Conservation (phyloP, 2,113 vertebrate species). For the Phylloscopus whistleri region DNA sequence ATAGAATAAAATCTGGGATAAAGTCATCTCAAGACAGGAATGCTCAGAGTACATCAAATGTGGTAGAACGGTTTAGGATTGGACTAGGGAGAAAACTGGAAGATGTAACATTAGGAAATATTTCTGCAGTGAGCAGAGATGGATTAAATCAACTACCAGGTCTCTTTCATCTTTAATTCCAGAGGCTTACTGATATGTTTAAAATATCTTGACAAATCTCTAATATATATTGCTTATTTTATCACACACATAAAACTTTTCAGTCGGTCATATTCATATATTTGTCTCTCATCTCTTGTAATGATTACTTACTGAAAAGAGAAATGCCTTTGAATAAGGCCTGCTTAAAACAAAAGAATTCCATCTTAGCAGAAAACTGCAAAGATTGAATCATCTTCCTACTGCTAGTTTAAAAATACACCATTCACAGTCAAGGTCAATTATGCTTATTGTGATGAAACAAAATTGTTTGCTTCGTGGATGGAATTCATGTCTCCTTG, state of each 20-base stretch:
- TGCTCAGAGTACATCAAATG: not conserved
- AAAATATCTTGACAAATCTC: not conserved
- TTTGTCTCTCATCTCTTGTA: conserved; percentile 6
- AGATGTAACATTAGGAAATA: not conserved
- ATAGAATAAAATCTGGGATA: not conserved
- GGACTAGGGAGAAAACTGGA: not conserved
- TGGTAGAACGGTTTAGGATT: not conserved
- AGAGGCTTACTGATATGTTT: not conserved
- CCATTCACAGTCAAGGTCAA: conserved; percentile 62
- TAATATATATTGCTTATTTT: conserved; percentile 5
- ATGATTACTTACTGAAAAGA: conserved; percentile 29
- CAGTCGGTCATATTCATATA: not conserved
- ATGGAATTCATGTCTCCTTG: conserved; percentile 28
- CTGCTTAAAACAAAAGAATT: conserved; percentile 60
- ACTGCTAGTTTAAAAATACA: conserved; percentile 67
- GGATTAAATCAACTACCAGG: not conserved
- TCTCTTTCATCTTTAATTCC: not conserved
- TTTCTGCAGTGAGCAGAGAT: not conserved
- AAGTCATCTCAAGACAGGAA: not conserved
- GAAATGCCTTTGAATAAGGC: conserved; percentile 40
- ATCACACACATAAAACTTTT: not conserved
- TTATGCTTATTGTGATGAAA: conserved; percentile 68
- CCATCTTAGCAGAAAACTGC: conserved; percentile 40
- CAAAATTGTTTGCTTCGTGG: conserved; percentile 48
- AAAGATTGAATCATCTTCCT: conserved; percentile 62